Percentiles rank a stretch among this genome's conserved stretches.
Evolutionary conservation across 2,113 vertebrate genomes (phyloP).

Genomic region (Barnardius zonarius): DNA sequence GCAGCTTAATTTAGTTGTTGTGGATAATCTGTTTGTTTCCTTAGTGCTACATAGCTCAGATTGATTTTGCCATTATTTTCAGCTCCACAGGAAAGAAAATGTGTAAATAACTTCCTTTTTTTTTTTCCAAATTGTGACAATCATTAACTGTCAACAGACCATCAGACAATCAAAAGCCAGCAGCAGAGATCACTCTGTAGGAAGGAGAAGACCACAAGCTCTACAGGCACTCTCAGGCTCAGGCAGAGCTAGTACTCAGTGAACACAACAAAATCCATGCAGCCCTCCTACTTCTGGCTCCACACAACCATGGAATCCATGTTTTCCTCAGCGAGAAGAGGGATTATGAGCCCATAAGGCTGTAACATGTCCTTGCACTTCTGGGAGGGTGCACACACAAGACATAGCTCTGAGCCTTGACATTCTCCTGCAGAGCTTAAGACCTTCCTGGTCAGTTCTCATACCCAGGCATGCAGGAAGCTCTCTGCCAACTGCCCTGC

Average conservation of each 20-base stretch:
- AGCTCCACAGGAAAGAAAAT: background rate
- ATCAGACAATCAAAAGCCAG: background rate
- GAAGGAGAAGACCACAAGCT: background rate
- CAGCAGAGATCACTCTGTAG: background rate
- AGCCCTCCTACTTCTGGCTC: background rate
- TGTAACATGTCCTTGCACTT: background rate
- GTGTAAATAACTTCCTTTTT: background rate
- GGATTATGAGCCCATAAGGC: background rate
- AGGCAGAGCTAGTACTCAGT: background rate
- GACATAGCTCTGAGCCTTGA: background rate
- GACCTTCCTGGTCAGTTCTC: background rate
- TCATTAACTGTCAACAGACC: background rate
- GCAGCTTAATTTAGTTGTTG: slow-evolving; percentile 24
- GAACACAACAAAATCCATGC: background rate
- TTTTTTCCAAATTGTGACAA: background rate
- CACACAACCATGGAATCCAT: background rate
- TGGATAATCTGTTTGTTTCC: slow-evolving; percentile 29
- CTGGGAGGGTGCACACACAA: background rate
- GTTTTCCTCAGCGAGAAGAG: background rate
- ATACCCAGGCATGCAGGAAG: background rate
- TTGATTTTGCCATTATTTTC: slow-evolving; percentile 50
- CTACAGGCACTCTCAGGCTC: background rate
- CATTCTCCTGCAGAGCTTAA: background rate
- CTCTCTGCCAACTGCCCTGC: background rate
- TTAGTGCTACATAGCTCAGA: background rate